A percentile compares a stretch with the other conserved stretches of the same genome.
These are phyloP conservation scores for Limnephilus lunatus DNA, from an alignment of 2,888 invertebrate species.

Conservation along the genomic window DNA sequence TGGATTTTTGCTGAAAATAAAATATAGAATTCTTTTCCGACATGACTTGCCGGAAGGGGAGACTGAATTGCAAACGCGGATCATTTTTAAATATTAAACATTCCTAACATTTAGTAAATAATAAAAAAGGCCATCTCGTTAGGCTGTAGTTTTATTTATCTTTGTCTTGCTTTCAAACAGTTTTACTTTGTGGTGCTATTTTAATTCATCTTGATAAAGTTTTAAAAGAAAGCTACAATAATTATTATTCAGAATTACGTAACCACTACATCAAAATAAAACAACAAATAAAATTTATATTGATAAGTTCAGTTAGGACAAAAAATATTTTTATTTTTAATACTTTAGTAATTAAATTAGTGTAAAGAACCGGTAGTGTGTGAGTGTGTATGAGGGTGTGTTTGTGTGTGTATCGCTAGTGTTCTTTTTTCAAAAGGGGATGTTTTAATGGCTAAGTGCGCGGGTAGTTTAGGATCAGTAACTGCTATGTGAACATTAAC, in stretches of 20 bases:
- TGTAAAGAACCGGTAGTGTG: not conserved
- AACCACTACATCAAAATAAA: not conserved
- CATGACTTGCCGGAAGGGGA: conserved; percentile 51
- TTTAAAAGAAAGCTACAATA: not conserved
- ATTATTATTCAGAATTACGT: not conserved
- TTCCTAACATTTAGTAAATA: conserved; percentile 51
- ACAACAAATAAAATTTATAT: not conserved
- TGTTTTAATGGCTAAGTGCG: not conserved
- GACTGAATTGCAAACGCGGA: conserved; percentile 10
- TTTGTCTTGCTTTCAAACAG: not conserved
- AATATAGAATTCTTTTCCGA: conserved; percentile 53
- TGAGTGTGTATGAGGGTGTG: too few species aligned
- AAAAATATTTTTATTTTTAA: not conserved
- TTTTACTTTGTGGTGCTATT: not conserved
- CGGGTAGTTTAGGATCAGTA: not conserved
- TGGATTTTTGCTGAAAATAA: conserved; percentile 41
- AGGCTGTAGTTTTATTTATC: not conserved
- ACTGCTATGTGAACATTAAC: conserved; percentile 1
- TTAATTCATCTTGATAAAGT: not conserved
- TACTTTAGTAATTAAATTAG: not conserved
- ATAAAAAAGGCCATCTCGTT: not conserved
- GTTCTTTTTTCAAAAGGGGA: not conserved
- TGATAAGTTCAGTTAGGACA: not conserved
- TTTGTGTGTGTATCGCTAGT: not conserved
- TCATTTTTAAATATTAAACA: conserved; percentile 56